Evolutionary conservation across 2,888 invertebrate genomes (phyloP).

Genomic region (Cyaniris semiargus): DNA sequence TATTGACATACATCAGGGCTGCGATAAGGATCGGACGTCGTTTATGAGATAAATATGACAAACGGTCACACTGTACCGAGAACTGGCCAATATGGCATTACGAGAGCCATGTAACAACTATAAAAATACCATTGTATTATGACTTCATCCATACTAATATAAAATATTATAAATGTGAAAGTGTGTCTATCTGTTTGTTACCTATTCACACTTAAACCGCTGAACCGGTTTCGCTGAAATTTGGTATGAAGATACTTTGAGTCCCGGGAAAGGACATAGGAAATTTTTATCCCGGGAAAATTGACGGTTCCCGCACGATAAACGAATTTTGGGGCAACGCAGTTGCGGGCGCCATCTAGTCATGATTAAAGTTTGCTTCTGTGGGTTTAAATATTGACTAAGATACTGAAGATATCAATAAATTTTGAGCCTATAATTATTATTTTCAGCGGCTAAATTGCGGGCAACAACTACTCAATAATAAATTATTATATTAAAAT

Average conservation of each 20-base stretch:
- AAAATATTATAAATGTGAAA: neutral
- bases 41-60: constrained; percentile 25
- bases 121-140: neutral
- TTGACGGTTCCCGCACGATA: too few species aligned
- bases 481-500: neutral
- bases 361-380: too few species aligned
- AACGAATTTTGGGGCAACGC: too few species aligned
- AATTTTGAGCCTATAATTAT: too few species aligned
- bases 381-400: too few species aligned
- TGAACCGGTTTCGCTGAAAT: too few species aligned
- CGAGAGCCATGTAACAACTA: neutral
- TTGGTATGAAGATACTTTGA: too few species aligned
- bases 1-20: constrained; percentile 23
- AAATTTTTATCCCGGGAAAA: too few species aligned
- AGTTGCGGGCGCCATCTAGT: too few species aligned
- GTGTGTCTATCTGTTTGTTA: neutral
- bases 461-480: neutral
- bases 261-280: too few species aligned
- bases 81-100: neutral
- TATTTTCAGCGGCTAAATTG: neutral
- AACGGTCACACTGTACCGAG: constrained; percentile 7
- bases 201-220: too few species aligned
- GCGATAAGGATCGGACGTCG: constrained; percentile 8
- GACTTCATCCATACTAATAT: neutral
- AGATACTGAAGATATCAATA: too few species aligned